Evolutionary conservation across 2,888 invertebrate genomes (phyloP), one percentile per base, ranked within the genome.

Genomic region (Xestia ashworthii): DNA sequence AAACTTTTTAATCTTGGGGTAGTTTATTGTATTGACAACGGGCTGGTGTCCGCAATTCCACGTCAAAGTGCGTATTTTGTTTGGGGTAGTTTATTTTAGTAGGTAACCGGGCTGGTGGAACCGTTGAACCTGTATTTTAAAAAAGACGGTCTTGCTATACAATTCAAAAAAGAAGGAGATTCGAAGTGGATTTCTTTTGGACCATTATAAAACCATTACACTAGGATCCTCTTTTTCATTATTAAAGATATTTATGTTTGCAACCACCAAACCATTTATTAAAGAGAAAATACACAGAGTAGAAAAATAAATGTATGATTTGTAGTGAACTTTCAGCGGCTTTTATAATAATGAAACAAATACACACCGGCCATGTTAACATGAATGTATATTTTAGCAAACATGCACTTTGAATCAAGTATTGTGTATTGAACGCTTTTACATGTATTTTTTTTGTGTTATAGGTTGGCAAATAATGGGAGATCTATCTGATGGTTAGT

Each of bases 311-410:
- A 71, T 12, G 2, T 19, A 16, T 16, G 11, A n/a, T 16, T 32
- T n/a, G 16, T 6, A 11, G n/a, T 16, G 16, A 32, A n/a, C 44
- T 32, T 46, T 32, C 41, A 16, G 9, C 22, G 16, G 32, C n/a
- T 46, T 69, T 71, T 46, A 71, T 46, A 46, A 25, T 48, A 48
- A 25, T 38, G 8, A 38, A 69, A 67, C 44, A 67, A 70, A 25
- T 70, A 66, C 22, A 9, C 38, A 38, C 6, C 12, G 5, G 11
- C 5, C 71, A 38, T 46, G 19, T 69, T 46, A 46, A 71, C 69
- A 46, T 71, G 12, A 16, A 46, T 46, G 69, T 46, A n/a, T 69
- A 6, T 53, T 53, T 25, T 55, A 32, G 22, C 19, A 41, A 53
- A 19, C 41, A 69, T 71, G 32, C 68, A 32, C 71, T 44, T 71